Evolutionary conservation across 2,797 vertebrate genomes (phyloP).

Genomic region (Fringilla coelebs): DNA sequence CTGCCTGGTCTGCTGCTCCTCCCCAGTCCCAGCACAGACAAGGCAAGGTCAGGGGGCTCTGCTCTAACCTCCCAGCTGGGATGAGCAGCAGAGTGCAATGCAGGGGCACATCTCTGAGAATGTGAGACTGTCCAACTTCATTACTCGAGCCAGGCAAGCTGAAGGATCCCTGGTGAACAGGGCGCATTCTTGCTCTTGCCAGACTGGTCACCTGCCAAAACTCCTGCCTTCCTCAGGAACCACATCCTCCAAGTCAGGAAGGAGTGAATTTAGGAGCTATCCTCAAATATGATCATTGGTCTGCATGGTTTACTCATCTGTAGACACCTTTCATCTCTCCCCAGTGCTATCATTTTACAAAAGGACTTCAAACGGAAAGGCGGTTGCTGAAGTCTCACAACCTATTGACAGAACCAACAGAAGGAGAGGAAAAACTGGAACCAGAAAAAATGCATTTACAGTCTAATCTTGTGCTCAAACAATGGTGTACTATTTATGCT

Average conservation of each 20-base stretch:
- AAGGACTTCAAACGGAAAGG: slow-evolving; percentile 47
- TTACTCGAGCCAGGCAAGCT: neutral
- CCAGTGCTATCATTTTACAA: slow-evolving; percentile 13
- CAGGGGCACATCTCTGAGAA: neutral
- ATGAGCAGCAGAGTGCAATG: neutral
- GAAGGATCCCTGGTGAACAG: neutral
- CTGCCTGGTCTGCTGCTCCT: neutral
- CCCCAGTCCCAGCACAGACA: neutral
- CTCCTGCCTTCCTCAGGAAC: neutral
- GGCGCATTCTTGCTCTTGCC: rapidly evolving
- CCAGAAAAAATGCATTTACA: slow-evolving; percentile 68
- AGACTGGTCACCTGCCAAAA: neutral
- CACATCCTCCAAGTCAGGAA: neutral
- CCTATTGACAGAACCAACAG: slow-evolving; percentile 71
- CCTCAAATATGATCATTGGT: neutral
- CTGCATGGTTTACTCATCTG: neutral
- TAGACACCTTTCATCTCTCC: neutral
- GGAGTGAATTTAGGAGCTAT: neutral
- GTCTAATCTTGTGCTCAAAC: slow-evolving; percentile 72
- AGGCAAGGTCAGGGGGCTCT: neutral
- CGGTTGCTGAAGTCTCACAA: slow-evolving; percentile 47
- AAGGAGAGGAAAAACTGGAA: slow-evolving; percentile 64
- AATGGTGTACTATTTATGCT: slow-evolving; percentile 74
- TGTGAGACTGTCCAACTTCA: neutral
- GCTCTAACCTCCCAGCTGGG: neutral